These are phyloP conservation scores for Silurus asotus DNA, from an alignment of 2,113 vertebrate genomes.

Conservation along the genomic window DNA sequence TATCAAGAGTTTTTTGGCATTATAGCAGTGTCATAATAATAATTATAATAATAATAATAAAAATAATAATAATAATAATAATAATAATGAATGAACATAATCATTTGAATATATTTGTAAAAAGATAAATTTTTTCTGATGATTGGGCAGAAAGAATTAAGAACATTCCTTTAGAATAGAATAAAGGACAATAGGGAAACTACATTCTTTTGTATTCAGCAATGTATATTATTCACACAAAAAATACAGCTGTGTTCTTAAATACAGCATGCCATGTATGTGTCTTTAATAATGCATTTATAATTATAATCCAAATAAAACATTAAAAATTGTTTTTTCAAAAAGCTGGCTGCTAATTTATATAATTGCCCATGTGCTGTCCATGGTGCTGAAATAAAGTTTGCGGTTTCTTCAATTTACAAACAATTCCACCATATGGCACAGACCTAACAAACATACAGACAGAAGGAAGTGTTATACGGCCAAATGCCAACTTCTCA, in stretches of 20 bases:
- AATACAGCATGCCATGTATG: too few species aligned
- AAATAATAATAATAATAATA: too few species aligned
- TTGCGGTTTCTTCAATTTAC: not conserved
- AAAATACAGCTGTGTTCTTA: too few species aligned
- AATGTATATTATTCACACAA: not conserved
- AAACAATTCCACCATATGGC: not conserved
- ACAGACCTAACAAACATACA: not conserved
- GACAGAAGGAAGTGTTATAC: too few species aligned
- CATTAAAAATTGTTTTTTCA: too few species aligned
- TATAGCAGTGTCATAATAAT: not conserved
- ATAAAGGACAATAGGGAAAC: too few species aligned
- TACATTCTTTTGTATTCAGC: not conserved
- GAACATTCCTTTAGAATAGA: too few species aligned
- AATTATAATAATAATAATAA: too few species aligned
- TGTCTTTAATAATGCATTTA: not conserved
- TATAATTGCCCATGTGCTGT: constrained; percentile 47
- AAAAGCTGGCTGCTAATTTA: constrained; percentile 24
- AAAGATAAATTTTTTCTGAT: too few species aligned
- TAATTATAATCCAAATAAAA: not conserved
- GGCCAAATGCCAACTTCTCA: not conserved
- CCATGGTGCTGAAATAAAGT: constrained; percentile 56
- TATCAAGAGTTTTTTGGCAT: not conserved
- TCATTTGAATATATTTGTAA: too few species aligned
- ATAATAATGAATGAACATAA: too few species aligned
- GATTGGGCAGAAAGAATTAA: too few species aligned